Percentiles rank a stretch among this genome's conserved stretches.
Evolutionary conservation across 2,113 vertebrate genomes (phyloP).

Genomic region (Nycticorax nycticorax): DNA sequence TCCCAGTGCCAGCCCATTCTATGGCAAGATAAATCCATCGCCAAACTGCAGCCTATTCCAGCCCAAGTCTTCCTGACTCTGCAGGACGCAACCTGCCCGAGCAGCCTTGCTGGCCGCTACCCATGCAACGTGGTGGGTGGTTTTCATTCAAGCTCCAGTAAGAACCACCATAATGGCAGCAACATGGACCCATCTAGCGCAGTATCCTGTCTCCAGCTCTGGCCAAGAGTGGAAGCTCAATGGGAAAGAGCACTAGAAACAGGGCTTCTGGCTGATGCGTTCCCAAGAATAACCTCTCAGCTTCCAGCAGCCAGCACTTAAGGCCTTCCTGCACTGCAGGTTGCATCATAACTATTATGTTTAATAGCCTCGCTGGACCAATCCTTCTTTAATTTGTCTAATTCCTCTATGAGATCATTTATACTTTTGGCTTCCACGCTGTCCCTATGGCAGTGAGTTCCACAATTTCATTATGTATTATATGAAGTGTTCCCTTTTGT

Average conservation of each 20-base stretch:
- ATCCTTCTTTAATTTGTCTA: conserved; percentile 52
- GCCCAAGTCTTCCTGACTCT: background rate
- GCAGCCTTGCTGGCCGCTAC: background rate
- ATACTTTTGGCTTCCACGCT: background rate
- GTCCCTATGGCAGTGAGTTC: background rate
- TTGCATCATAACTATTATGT: conserved; percentile 51
- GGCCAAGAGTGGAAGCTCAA: background rate
- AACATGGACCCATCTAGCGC: background rate
- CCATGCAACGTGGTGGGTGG: fast-evolving
- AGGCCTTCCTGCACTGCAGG: conserved; percentile 15
- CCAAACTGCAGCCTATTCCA: background rate
- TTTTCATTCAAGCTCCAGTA: background rate
- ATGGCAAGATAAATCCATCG: background rate
- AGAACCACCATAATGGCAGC: background rate
- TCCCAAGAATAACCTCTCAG: conserved; percentile 29
- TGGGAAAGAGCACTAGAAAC: background rate
- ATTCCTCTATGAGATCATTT: conserved; percentile 46
- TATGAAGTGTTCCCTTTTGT: background rate
- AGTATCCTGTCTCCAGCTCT: background rate
- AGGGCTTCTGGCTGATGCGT: background rate
- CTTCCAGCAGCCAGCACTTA: conserved; percentile 28
- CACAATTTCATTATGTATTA: background rate
- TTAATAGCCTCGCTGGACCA: conserved; percentile 45
- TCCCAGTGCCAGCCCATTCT: background rate
- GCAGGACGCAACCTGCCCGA: background rate